Base-by-base conservation (phyloP, 2,888 invertebrate genomes). In the Acrocera orbiculus region DNA sequence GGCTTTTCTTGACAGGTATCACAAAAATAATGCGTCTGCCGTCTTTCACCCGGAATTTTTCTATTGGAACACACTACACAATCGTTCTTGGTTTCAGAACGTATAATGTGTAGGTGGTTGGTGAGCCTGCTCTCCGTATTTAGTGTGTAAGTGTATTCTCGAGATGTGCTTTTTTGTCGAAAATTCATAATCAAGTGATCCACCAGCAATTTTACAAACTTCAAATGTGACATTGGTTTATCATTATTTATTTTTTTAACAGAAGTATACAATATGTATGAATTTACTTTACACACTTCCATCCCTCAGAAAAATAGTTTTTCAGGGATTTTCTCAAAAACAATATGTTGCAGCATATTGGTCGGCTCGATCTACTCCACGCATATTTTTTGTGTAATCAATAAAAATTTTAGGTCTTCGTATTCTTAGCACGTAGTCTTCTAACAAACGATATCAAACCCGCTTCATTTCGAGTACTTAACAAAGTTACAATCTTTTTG, bases 401-500 rank as follows among this genome's bases (percentile, higher is more conserved):
- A 22, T 22, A 22, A 22, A 3, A 27, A n/a, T n/a, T 13, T 15
- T 27, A 27, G 27, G 27, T 7, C 11, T 28, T 28, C 17, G 28
- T 28, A 28, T 28, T 3, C 10, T 28, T 9, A 28, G 16, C 28
- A 28, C 16, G 28, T 28, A 28, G 2, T 28, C 2, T 28, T 28
- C 28, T 28, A 28, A 17, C 28, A 6, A 16, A 16, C 17, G 16
- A 28, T 28, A n/a, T 28, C n/a, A 28, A 28, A 28, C 17, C 16
- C 28, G 5, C 28, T 28, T 9, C 28, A 28, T 16, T 28, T 9
- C 28, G 17, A 17, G 16, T 28, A 28, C 28, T 28, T 16, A 28
- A 28, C 28, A 28, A 28, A 28, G 28, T 28, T 16, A 28, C 28
- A 28, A 28, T 28, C 17, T 17, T 28, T 28, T 28, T 28, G 28